Base-by-base conservation (phyloP, 2,113 vertebrate genomes). In the Malurus cyaneus region DNA sequence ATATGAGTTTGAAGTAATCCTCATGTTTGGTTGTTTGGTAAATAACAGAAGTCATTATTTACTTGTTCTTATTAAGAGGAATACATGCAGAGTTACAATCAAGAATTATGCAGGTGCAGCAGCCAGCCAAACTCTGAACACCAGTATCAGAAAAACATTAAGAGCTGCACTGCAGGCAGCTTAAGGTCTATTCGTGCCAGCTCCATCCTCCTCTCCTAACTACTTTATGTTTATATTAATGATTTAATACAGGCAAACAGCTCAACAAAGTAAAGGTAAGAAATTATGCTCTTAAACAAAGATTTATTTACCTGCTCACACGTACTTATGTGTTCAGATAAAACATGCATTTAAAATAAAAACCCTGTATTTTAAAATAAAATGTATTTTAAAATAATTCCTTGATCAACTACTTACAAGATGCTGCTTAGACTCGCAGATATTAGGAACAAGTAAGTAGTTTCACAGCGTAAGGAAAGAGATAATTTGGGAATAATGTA, bases 1-100 rank as follows among this genome's bases (percentile, higher is more conserved):
- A 84, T 50, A 47, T 28, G 28, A 50, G 41, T 95, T 88, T 91
- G 57, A 76, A 96, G 66, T 77, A 93, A 95, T 76, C 67, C 32
- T 70, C 47, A 53, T 73, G 74, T 94, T 94, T 81, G 60, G 78
- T 78, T 84, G 78, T 96, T 95, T 92, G 64, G 86, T 92, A 89
- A 96, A 92, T 80, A 94, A 95, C 56, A 92, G 56, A 87, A 83
- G 42, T 62, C 39, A 89, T 60, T 88, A 47, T 88, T 94, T 86
- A 86, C 91, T 95, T 87, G 41, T 54, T 83, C 74, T 49, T 93
- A 83, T 71, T 94, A 96, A 93, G 82, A 96, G 41, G 73, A 86
- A 87, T n/a, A 53, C 74, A 91, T 19, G 71, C 72, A 86, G 90
- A 78, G 80, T 80, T 96, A 92, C 80, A 95, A 87, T 89, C 84